Conservation (phyloP, 1,140 invertebrate genomes). For the Lerema accius region DNA sequence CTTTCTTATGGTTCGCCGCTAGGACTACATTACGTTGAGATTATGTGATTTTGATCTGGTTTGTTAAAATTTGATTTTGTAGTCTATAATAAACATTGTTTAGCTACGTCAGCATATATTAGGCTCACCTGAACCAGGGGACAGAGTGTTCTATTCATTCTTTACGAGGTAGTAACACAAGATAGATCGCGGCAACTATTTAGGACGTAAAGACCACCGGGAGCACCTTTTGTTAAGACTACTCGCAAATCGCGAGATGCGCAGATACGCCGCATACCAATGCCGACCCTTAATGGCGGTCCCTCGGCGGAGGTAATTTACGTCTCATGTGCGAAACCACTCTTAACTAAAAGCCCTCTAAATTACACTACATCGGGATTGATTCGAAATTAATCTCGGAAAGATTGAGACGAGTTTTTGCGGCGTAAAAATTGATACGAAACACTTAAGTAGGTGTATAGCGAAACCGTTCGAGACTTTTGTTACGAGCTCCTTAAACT, state of each 20-base stretch:
- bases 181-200: slow-evolving; percentile 53
- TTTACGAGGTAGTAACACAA: slow-evolving; percentile 55
- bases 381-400: slow-evolving; percentile 75
- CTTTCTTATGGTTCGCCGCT: slow-evolving; percentile 44
- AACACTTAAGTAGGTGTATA: slow-evolving; percentile 1
- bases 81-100: not conserved
- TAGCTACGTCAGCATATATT: too few relatives aligned
- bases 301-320: slow-evolving; percentile 74
- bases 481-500: not conserved
- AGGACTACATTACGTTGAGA: slow-evolving; percentile 1
- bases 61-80: not conserved
- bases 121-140: too few relatives aligned
- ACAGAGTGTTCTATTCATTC: not conserved
- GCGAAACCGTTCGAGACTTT: not conserved
- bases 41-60: not conserved
- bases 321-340: slow-evolving; percentile 79
- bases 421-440: slow-evolving; percentile 24
- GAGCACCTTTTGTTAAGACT: slow-evolving; percentile 75
- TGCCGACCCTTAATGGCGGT: slow-evolving; percentile 71
- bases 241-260: slow-evolving; percentile 78
- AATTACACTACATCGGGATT: slow-evolving; percentile 74
- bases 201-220: slow-evolving; percentile 70
- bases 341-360: slow-evolving; percentile 79
- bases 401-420: slow-evolving; percentile 42
- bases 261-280: slow-evolving; percentile 74